Conservation (phyloP, 2,888 invertebrate genomes). For the Drymonia ruficornis region DNA sequence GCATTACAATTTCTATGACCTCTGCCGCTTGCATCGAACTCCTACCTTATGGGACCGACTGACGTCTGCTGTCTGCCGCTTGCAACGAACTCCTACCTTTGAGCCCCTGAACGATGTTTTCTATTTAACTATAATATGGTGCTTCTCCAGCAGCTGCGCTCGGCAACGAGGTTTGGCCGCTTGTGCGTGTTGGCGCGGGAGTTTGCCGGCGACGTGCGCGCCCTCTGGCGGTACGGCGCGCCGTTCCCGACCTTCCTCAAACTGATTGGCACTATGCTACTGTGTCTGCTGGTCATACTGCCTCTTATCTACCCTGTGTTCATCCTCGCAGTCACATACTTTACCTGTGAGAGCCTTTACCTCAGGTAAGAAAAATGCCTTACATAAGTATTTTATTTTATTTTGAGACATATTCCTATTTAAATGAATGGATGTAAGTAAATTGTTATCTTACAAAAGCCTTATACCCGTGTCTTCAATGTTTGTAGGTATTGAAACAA, state of each 20-base stretch:
- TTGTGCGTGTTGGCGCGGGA: slow-evolving; percentile 61
- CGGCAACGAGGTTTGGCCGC: slow-evolving; percentile 63
- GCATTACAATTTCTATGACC: too few relatives aligned
- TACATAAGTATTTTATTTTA: background rate
- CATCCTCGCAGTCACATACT: slow-evolving; percentile 62
- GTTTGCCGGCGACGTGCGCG: slow-evolving; percentile 65
- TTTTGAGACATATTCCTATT: too few relatives aligned
- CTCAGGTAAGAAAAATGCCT: slow-evolving; percentile 58
- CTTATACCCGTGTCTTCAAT: too few relatives aligned
- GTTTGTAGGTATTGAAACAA: too few relatives aligned
- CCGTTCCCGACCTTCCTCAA: slow-evolving; percentile 81
- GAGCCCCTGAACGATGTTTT: background rate
- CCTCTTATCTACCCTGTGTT: slow-evolving; percentile 75
- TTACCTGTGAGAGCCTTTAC: slow-evolving; percentile 68
- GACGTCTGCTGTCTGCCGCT: too few relatives aligned
- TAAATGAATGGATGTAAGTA: too few relatives aligned
- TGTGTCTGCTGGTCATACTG: slow-evolving; percentile 66
- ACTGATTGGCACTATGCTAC: slow-evolving; percentile 68
- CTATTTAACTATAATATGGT: background rate
- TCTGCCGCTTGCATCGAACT: too few relatives aligned
- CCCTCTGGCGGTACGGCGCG: slow-evolving; percentile 77
- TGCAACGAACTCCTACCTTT: too few relatives aligned
- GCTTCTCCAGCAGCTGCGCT: slow-evolving; percentile 61
- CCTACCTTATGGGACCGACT: too few relatives aligned
- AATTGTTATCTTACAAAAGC: too few relatives aligned